Evolutionary conservation across 92 coral and sea anemone species (phyloP).

Genomic region (Porites rus): DNA sequence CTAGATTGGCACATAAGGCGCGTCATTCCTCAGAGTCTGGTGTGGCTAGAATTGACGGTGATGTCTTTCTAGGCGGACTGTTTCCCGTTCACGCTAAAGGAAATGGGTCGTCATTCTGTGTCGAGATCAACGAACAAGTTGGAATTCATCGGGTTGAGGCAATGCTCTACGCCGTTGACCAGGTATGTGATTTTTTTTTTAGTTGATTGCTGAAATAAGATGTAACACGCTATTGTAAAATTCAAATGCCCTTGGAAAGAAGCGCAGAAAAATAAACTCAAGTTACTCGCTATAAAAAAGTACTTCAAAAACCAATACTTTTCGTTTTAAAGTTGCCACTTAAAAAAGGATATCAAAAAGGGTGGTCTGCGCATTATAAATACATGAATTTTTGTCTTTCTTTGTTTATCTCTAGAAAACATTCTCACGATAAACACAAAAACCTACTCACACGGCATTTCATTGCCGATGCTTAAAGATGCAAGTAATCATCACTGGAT

Average conservation of each 20-base stretch:
- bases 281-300: neutral
- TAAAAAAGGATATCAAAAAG: too few species aligned
- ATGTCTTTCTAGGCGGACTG: conserved; percentile 84
- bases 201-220: neutral
- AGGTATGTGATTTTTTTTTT: conserved; percentile 50
- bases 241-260: too few species aligned
- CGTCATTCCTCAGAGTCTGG: neutral
- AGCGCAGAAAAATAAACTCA: neutral
- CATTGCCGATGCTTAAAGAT: neutral
- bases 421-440: too few species aligned
- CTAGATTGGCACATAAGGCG: neutral
- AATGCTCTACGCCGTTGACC: conserved; percentile 88
- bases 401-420: too few species aligned
- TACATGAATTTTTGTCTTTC: too few species aligned
- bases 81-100: conserved; percentile 79
- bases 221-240: too few species aligned
- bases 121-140: conserved; percentile 71
- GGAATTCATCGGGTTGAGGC: conserved; percentile 93
- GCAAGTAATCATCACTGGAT: too few species aligned
- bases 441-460: too few species aligned
- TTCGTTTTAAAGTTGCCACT: too few species aligned
- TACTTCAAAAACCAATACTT: neutral
- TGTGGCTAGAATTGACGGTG: conserved; percentile 66
- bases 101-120: conserved; percentile 57
- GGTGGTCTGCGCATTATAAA: too few species aligned